Evolutionary conservation across 2,113 vertebrate species (phyloP).

Genomic region (Laticauda colubrina): DNA sequence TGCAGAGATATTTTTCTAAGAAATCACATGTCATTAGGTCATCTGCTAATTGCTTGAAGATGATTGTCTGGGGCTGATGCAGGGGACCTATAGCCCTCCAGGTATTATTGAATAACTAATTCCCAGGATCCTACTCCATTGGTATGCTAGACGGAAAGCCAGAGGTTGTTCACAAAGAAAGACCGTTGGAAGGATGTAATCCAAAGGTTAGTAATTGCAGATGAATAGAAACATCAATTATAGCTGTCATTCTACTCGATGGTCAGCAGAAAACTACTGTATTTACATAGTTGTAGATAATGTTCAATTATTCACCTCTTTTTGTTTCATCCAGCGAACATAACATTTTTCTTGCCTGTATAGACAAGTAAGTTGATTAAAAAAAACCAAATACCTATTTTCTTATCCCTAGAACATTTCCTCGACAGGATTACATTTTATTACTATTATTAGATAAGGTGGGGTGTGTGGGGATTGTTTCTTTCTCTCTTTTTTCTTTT

Average conservation of each 20-base stretch:
- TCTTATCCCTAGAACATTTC: constrained; percentile 1
- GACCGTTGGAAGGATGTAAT: neutral
- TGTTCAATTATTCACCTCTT: constrained; percentile 3
- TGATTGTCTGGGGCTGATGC: neutral
- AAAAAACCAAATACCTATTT: neutral
- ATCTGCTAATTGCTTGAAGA: neutral
- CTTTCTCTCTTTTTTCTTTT: neutral
- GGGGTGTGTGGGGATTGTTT: neutral
- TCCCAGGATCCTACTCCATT: neutral
- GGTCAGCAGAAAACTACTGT: neutral
- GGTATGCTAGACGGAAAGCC: neutral
- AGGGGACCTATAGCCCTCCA: neutral
- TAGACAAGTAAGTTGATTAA: neutral
- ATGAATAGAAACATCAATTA: neutral
- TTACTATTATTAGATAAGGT: neutral
- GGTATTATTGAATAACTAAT: neutral
- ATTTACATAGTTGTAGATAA: neutral
- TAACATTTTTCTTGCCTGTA: constrained; percentile 25
- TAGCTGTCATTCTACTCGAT: neutral
- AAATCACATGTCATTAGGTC: neutral
- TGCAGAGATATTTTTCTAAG: neutral
- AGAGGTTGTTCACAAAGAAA: neutral
- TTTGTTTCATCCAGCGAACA: constrained; percentile 18
- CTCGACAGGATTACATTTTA: constrained; percentile 3
- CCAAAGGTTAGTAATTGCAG: neutral